phyloP scores from a whole-genome alignment of 2,113 vertebrate species.

The Sarotherodon lohbergeri region DNA sequence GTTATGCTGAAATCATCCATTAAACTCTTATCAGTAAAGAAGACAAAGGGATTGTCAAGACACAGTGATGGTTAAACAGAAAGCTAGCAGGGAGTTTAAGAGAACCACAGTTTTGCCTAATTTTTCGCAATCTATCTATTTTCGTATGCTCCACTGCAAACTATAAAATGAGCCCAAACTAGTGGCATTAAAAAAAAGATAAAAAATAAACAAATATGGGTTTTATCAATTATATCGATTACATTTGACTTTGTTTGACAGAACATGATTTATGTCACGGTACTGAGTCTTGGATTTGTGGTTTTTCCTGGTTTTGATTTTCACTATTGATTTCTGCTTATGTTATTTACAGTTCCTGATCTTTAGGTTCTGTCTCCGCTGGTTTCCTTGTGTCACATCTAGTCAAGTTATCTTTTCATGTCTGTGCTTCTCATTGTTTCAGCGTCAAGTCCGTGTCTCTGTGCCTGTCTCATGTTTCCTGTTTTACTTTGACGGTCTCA shows the following conservation, averaged over 20 bases:
- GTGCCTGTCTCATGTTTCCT: not conserved
- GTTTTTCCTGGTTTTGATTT: not conserved
- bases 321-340: not conserved
- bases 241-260: not conserved
- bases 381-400: not conserved
- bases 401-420: not conserved
- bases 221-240: accelerated
- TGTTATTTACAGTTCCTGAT: not conserved
- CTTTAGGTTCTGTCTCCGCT: not conserved
- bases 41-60: not conserved
- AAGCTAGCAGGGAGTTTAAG: no score
- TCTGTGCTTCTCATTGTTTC: not conserved
- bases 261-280: not conserved
- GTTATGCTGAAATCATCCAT: not conserved
- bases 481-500: not conserved
- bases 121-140: not conserved
- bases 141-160: not conserved
- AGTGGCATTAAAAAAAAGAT: not conserved
- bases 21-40: not conserved
- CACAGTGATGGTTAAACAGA: not conserved
- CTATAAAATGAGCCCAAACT: not conserved
- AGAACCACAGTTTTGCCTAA: accelerated
- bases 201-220: not conserved
- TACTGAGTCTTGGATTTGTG: not conserved
- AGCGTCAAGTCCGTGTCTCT: not conserved